Conservation (phyloP, 2,797 vertebrate species). For the Notolepis coatsorum region DNA sequence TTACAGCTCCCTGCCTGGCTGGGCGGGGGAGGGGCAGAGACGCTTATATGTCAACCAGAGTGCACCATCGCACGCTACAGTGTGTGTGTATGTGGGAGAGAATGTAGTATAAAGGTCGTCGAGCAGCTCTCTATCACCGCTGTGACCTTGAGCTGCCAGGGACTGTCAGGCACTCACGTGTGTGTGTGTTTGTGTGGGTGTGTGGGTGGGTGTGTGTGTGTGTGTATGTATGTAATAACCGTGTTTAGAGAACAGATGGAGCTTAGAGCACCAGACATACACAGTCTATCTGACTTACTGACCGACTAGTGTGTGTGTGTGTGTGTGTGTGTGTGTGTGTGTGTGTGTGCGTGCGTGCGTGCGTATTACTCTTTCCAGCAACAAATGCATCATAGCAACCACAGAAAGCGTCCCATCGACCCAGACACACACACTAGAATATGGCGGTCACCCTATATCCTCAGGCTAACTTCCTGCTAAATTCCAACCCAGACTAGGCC, state of each 20-base stretch:
- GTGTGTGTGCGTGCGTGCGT: background rate
- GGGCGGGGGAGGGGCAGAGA: slow-evolving; percentile 63
- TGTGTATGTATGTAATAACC: slow-evolving; percentile 68
- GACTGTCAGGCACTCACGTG: slow-evolving; percentile 34
- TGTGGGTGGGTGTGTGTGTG: slow-evolving; percentile 22
- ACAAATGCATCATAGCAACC: slow-evolving; percentile 57
- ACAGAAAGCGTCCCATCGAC: slow-evolving; percentile 35
- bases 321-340: slow-evolving; percentile 17
- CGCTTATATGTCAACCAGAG: slow-evolving; percentile 73
- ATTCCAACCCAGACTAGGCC: slow-evolving; percentile 51
- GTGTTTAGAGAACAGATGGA: slow-evolving; percentile 80
- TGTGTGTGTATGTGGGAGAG: slow-evolving; percentile 23
- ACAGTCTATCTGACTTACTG: slow-evolving; percentile 77
- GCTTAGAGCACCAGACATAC: slow-evolving; percentile 77
- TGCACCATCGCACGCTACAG: slow-evolving; percentile 66
- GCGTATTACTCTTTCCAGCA: slow-evolving; percentile 57
- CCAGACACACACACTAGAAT: slow-evolving; percentile 25
- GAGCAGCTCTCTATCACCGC: slow-evolving; percentile 63
- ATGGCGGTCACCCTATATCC: slow-evolving; percentile 54
- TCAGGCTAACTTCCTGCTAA: slow-evolving; percentile 56
- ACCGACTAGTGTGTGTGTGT: slow-evolving; percentile 49
- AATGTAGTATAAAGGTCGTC: slow-evolving; percentile 77
- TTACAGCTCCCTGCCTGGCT: slow-evolving; percentile 42
- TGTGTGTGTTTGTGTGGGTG: background rate
- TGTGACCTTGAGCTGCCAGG: slow-evolving; percentile 78